Percentiles rank a stretch among this genome's conserved stretches.
Evolutionary conservation across 30 jellyfish, hydroid and myxozoan genomes (phyloP).

Genomic region (Morbakka virulenta): DNA sequence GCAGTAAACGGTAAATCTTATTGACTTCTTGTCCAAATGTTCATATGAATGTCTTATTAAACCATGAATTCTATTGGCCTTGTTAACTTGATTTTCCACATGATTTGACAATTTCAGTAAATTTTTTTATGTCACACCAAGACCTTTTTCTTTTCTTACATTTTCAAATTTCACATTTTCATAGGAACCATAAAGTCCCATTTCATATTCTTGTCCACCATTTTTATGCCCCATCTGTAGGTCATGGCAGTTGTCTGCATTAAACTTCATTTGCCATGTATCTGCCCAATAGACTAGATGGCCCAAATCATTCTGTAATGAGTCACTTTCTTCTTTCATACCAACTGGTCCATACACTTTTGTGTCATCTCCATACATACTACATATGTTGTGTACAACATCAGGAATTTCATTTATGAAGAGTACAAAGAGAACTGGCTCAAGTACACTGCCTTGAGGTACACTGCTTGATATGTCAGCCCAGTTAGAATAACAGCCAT

Average conservation of each 20-base stretch:
- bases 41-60: too few species aligned
- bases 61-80: neutral
- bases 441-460: slow-evolving; percentile 12
- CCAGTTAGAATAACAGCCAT: neutral
- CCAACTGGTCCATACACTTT: neutral
- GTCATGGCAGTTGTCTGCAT: neutral
- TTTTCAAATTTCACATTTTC: too few species aligned
- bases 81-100: neutral
- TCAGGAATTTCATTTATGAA: slow-evolving; percentile 26
- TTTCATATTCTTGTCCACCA: neutral
- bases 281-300: neutral
- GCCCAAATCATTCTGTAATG: neutral
- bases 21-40: too few species aligned
- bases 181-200: neutral
- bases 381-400: slow-evolving; percentile 13
- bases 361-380: slow-evolving; percentile 31
- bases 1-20: too few species aligned
- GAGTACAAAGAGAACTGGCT: slow-evolving; percentile 1
- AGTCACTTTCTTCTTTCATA: slow-evolving; percentile 6
- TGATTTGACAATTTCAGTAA: neutral
- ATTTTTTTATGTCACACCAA: neutral
- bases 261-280: neutral
- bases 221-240: neutral
- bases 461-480: neutral
- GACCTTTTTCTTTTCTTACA: slow-evolving; percentile 4